These are phyloP conservation scores for Glossosoma conforme DNA, from an alignment of 1,140 invertebrate genomes.

Conservation along the genomic window DNA sequence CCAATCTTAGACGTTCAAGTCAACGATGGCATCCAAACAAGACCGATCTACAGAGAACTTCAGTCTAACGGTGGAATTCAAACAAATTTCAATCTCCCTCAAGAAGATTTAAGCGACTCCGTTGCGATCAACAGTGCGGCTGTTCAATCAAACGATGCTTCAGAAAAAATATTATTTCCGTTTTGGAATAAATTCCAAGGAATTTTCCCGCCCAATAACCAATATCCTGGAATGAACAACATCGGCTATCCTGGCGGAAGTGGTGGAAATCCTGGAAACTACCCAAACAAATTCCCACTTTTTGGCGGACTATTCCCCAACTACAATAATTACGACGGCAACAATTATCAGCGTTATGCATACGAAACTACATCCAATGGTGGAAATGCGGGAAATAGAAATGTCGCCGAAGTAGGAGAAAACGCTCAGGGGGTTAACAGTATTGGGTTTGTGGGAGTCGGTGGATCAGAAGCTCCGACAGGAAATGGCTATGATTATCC, in stretches of 20 bases:
- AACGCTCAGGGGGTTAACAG: not conserved
- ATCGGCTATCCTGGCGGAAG: conserved; percentile 13
- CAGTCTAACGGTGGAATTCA: not conserved
- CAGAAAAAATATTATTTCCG: conserved; percentile 22
- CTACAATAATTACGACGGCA: conserved; percentile 11
- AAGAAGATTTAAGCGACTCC: too few species aligned
- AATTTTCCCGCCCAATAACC: conserved; percentile 7
- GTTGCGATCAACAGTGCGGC: not conserved
- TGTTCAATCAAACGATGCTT: conserved; percentile 4
- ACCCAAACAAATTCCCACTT: conserved; percentile 23
- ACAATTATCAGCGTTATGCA: conserved; percentile 3
- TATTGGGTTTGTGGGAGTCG: not conserved
- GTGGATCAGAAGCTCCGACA: not conserved
- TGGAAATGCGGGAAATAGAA: too few species aligned
- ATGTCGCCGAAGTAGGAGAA: not conserved
- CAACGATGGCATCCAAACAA: conserved; percentile 3
- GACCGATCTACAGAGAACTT: conserved; percentile 7
- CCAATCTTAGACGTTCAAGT: not conserved
- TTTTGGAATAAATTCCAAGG: conserved; percentile 17
- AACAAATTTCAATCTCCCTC: not conserved
- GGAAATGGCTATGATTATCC: conserved; percentile 22
- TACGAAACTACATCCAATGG: too few species aligned
- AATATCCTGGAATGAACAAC: conserved; percentile 19
- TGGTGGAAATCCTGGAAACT: conserved; percentile 7
- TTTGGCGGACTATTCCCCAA: conserved; percentile 12